phyloP scores from a whole-genome alignment of 2,888 invertebrate genomes.

The Thecophora atra region DNA sequence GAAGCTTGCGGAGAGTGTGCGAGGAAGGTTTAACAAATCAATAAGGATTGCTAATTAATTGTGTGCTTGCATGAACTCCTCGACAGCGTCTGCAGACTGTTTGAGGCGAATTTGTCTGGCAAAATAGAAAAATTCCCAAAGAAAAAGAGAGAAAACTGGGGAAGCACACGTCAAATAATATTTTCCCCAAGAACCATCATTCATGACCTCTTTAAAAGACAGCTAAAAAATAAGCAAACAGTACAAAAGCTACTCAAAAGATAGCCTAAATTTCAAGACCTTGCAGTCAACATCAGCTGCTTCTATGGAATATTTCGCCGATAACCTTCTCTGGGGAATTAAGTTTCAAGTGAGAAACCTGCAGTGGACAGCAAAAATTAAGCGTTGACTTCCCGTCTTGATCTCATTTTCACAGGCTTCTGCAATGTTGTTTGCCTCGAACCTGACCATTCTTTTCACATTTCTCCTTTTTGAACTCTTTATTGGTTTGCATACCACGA shows the following conservation, averaged over 20 bases:
- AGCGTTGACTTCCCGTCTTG: constrained; percentile 9
- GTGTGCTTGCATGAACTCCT: constrained; percentile 16
- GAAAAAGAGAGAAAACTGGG: neutral
- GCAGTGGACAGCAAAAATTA: constrained; percentile 1
- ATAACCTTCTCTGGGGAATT: neutral
- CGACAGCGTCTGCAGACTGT: neutral
- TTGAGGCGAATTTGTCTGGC: neutral
- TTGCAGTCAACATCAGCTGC: neutral
- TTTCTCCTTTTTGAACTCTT: neutral
- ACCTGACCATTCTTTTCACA: neutral
- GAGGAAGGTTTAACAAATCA: neutral
- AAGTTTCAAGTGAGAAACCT: neutral
- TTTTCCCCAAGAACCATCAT: neutral
- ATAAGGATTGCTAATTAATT: constrained; percentile 27
- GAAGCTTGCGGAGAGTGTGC: neutral
- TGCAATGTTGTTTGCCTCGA: neutral
- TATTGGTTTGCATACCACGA: neutral
- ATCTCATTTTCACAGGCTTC: constrained; percentile 5
- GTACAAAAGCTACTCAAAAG: neutral
- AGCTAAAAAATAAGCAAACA: neutral
- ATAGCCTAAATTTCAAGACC: neutral
- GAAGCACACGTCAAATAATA: neutral
- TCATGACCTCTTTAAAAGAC: neutral
- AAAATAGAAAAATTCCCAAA: neutral
- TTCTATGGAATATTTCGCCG: neutral